These are phyloP conservation scores for Pygocentrus nattereri DNA, from an alignment of 2,797 vertebrate genomes.

Conservation along the genomic window DNA sequence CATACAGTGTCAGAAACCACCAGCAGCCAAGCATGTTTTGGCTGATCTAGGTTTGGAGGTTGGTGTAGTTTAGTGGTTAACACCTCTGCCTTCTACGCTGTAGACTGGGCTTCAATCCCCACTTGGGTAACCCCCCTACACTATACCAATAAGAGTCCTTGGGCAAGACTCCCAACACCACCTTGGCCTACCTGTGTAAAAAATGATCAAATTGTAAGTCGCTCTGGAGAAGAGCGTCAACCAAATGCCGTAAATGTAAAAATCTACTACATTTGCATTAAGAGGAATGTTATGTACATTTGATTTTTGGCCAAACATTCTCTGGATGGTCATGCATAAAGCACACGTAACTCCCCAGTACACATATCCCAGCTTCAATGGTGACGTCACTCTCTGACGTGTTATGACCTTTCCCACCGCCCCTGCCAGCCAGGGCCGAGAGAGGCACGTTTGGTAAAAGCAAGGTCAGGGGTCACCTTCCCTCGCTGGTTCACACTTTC, in stretches of 20 bases:
- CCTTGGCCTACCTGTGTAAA: too few species aligned
- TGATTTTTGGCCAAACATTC: background rate
- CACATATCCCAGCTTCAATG: conserved; percentile 55
- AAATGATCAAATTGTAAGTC: too few species aligned
- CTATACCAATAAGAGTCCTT: too few species aligned
- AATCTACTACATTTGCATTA: background rate
- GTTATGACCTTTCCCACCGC: conserved; percentile 75
- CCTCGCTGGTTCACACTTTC: conserved; percentile 75
- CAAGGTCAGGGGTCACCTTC: conserved; percentile 78
- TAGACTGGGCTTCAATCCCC: too few species aligned
- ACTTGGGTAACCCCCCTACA: too few species aligned
- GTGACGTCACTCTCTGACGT: conserved; percentile 73
- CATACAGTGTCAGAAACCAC: background rate
- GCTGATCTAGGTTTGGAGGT: too few species aligned
- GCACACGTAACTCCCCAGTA: background rate
- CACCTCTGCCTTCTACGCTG: too few species aligned
- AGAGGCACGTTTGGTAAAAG: conserved; percentile 66
- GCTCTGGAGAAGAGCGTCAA: too few species aligned
- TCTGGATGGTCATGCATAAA: conserved; percentile 4
- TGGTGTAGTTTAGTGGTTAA: too few species aligned
- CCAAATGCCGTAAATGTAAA: too few species aligned
- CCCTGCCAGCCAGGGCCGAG: conserved; percentile 66
- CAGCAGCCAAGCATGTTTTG: too few species aligned
- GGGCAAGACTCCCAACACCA: too few species aligned
- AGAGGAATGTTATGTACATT: background rate